Conservation (phyloP, 2,113 vertebrate species). For the Circaetus cinerascens region DNA sequence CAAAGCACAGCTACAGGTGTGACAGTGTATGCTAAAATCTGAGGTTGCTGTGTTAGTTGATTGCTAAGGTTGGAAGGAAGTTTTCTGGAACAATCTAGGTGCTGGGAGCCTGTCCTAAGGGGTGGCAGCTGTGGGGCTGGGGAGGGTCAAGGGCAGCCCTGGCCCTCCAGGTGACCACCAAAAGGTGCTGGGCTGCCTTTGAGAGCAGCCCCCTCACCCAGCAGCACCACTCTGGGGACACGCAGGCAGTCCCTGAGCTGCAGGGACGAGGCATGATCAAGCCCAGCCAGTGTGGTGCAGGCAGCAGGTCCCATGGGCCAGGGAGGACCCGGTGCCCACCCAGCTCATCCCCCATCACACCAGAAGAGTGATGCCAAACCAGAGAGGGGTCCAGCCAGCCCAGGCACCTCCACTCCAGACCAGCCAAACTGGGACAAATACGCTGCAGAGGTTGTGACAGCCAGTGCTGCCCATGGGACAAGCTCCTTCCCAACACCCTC, state of each 20-base stretch:
- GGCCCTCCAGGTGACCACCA: not conserved
- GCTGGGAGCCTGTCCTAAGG: too few relatives aligned
- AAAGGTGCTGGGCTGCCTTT: not conserved
- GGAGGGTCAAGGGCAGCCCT: not conserved
- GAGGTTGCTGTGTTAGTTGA: too few relatives aligned
- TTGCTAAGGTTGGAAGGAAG: too few relatives aligned
- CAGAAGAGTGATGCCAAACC: not conserved
- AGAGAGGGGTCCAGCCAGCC: not conserved
- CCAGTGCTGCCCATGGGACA: fast-evolving
- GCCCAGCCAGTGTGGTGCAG: not conserved
- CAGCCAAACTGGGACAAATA: not conserved
- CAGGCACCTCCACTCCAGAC: not conserved
- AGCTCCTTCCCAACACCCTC: not conserved
- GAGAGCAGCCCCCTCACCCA: not conserved
- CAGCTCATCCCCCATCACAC: not conserved
- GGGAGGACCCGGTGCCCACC: not conserved
- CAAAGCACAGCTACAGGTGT: too few relatives aligned
- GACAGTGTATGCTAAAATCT: too few relatives aligned
- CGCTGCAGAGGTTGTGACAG: fast-evolving
- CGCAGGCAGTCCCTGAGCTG: fast-evolving
- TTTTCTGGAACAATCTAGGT: too few relatives aligned
- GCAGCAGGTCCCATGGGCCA: not conserved
- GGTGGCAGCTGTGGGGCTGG: too few relatives aligned
- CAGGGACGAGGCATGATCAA: fast-evolving
- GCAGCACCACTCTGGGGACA: not conserved